Evolutionary conservation across 2,113 vertebrate genomes (phyloP), one percentile per base, ranked within the genome.

Genomic region (Alethe diademata): DNA sequence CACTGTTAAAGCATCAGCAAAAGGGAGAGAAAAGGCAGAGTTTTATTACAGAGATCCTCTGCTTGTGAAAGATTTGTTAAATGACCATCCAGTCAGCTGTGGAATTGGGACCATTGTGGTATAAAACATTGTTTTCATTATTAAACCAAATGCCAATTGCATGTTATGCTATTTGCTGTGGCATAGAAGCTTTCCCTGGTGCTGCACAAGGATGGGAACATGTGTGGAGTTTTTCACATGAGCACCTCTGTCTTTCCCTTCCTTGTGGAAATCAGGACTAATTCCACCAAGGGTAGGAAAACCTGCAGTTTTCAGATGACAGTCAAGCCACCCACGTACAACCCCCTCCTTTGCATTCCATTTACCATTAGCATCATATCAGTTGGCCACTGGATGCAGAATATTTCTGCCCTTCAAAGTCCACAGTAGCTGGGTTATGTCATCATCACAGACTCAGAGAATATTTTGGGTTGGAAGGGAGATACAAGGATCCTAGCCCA

Each of bases 121-220:
- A 51, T 22, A 86, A 83, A 86, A 9, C 15, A 2, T 2, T 40
- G 29, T 16, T 73, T 70, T 70, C 19, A 3, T 50, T 76, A 60
- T 28, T n/a, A 64, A 57, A 75, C 14, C 35, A 65, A 47, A 38
- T 2, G 10, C 29, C n/a, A 79, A 5, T 8, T 35, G 19, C 31
- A 71, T 0, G 0, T 25, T 22, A 4, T 2, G 12, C 43, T 23
- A 2, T 13, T 17, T 24, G 6, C 25, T 5, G 33, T 29, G n/a
- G 35, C 38, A n/a, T 9, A 36, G 19, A 31, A 75, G 6, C 33
- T 75, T 72, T 23, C 62, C 50, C 7, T 35, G 50, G 22, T 51
- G 18, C 1, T 90, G 43, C 16, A 6, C 7, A 23, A 7, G 50
- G 19, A 42, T 7, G 25, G n/a, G 57, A 74, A 38, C 3, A 3